Conservation (phyloP, 2,113 vertebrate genomes). For the Zosterops borbonicus region DNA sequence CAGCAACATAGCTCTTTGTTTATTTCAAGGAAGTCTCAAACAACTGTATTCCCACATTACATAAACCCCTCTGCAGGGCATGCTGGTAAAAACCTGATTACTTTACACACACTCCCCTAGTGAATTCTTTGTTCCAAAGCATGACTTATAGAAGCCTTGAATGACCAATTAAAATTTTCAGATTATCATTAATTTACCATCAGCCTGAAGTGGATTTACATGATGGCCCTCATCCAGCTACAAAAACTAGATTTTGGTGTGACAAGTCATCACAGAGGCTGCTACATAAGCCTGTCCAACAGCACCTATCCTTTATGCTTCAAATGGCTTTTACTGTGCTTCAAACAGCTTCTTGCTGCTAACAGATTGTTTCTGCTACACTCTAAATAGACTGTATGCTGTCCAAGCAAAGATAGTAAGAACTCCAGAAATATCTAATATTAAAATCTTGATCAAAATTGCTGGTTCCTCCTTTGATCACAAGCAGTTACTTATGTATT, state of each 20-base stretch:
- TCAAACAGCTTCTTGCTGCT: background rate
- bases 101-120: background rate
- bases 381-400: background rate
- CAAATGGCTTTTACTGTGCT: background rate
- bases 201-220: background rate
- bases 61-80: background rate
- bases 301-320: background rate
- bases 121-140: background rate
- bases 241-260: background rate
- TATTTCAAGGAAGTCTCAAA: background rate
- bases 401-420: background rate
- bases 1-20: background rate
- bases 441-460: background rate
- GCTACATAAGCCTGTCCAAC: background rate
- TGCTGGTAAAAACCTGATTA: background rate
- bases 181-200: background rate
- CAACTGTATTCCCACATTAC: background rate
- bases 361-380: background rate
- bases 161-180: background rate
- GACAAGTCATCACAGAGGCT: background rate
- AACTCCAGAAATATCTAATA: background rate
- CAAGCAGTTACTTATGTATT: background rate
- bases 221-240: background rate
- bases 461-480: background rate
- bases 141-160: background rate